A percentile compares a stretch with the other conserved stretches of the same genome.
Conservation (phyloP, 37 sponge, comb jelly and placozoan genomes). For the Mnemiopsis leidyi region DNA sequence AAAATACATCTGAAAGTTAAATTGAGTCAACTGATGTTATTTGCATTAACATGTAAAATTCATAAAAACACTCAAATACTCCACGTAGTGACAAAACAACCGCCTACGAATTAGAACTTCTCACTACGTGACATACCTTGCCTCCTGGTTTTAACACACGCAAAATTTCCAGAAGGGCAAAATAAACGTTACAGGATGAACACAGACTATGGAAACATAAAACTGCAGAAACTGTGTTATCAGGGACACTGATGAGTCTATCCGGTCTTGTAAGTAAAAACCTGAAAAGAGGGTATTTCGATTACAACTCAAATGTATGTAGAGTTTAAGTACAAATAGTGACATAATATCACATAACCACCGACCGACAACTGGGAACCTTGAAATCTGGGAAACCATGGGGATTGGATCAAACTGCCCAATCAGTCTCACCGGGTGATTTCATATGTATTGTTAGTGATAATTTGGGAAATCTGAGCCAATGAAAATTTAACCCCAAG, state of each 20-base stretch:
- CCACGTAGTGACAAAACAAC: neutral
- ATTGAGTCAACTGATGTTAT: too few species aligned
- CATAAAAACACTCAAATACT: neutral
- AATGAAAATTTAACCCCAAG: too few species aligned
- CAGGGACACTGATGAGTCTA: neutral
- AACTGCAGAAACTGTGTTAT: constrained; percentile 4
- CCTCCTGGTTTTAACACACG: constrained; percentile 7
- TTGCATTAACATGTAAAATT: too few species aligned
- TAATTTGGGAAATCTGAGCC: too few species aligned
- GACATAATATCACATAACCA: neutral
- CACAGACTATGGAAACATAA: constrained; percentile 40
- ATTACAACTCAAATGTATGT: too few species aligned
- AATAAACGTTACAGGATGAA: neutral
- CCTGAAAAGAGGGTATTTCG: neutral
- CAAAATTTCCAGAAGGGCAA: neutral
- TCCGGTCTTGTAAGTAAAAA: constrained; percentile 15
- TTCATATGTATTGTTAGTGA: too few species aligned
- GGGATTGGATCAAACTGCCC: too few species aligned
- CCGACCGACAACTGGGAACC: too few species aligned
- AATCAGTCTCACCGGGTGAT: too few species aligned
- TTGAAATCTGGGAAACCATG: too few species aligned
- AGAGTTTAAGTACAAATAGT: too few species aligned
- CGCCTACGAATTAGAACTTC: too few species aligned
- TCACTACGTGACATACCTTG: constrained; percentile 38
- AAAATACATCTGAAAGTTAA: constrained; percentile 21